Evolutionary conservation across 2,113 vertebrate species (phyloP), one percentile per base, ranked within the genome.

Genomic region (Strigops habroptila): DNA sequence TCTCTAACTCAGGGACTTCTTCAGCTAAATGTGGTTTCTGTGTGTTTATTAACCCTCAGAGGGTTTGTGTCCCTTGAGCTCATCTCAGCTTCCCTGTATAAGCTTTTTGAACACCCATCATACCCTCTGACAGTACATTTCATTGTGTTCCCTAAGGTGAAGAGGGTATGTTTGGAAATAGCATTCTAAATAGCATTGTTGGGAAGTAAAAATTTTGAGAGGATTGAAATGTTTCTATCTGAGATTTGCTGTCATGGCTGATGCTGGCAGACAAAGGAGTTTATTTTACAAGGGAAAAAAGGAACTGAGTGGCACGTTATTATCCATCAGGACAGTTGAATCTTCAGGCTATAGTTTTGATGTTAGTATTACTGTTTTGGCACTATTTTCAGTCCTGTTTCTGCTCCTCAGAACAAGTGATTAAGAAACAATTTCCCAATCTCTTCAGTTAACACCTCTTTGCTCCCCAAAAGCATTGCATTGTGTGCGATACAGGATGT

Each of bases 401-500:
- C 95, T 95, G 63, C 48, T 92, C 59, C 86, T 95, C 39, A 51
- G 88, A 97, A 77, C 83, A 79, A 76, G 79, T n/a, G 65, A 68
- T 91, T 73, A 60, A 55, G 79, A 83, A 93, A 91, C 18, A 60
- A 83, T 96, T 97, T 95, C 82, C 81, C 86, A 43, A 7, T 93
- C 87, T 94, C 86, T 96, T 89, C 80, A 60, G 79, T 88, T 91
- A 81, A 30, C 30, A 82, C 62, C 46, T 17, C 12, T 60, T 41
- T 6, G 14, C 90, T 80, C 77, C 51, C 51, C 18, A n/a, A 91
- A 89, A 92, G 71, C 91, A 88, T 53, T 37, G 62, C 78, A 51
- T 90, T 96, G 80, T 82, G 80, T 96, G 92, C 84, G 90, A 52
- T 95, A 53, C 85, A 83, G 77, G 86, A 9, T 96, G 87, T 95